Percentiles rank a stretch among this genome's conserved stretches.
Evolutionary conservation across 2,888 invertebrate species (phyloP).

Genomic region (Antitype chi): DNA sequence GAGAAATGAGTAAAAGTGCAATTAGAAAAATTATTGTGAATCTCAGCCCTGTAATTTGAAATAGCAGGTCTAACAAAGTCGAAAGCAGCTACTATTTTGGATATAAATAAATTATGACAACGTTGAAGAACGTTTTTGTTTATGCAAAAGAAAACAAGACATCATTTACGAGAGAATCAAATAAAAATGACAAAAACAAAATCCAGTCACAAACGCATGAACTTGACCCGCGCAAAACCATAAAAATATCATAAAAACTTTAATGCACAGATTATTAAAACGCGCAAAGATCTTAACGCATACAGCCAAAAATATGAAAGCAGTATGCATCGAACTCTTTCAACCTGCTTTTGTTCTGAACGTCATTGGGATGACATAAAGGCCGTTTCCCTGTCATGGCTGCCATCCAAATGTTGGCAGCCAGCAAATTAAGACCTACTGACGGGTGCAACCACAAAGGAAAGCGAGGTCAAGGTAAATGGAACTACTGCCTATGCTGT

Average conservation of each 20-base stretch:
- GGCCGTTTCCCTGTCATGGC: conserved; percentile 83
- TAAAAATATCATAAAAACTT: conserved; percentile 51
- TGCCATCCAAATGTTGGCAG: conserved; percentile 72
- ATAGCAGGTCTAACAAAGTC: neutral
- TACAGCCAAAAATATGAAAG: conserved; percentile 62
- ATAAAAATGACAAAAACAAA: conserved; percentile 27
- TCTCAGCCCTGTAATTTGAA: neutral
- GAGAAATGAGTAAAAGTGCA: neutral
- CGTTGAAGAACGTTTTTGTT: neutral
- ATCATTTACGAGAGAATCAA: conserved; percentile 4
- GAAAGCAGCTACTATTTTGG: neutral
- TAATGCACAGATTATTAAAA: conserved; percentile 40
- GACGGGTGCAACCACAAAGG: conserved; percentile 42
- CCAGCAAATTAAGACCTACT: conserved; percentile 49
- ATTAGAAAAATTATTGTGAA: neutral
- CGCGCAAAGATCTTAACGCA: conserved; percentile 42
- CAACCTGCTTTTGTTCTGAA: conserved; percentile 73
- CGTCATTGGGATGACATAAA: conserved; percentile 82
- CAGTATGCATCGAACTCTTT: conserved; percentile 50
- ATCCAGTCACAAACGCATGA: conserved; percentile 22
- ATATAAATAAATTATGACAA: neutral
- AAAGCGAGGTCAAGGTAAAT: conserved; percentile 43
- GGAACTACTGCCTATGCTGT: conserved; percentile 18
- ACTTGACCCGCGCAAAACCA: conserved; percentile 56
- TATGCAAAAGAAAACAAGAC: conserved; percentile 20